A percentile compares a stretch with the other conserved stretches of the same genome.
These are phyloP conservation scores for Agrochola circellaris DNA, from an alignment of 2,888 invertebrate species.

Conservation along the genomic window DNA sequence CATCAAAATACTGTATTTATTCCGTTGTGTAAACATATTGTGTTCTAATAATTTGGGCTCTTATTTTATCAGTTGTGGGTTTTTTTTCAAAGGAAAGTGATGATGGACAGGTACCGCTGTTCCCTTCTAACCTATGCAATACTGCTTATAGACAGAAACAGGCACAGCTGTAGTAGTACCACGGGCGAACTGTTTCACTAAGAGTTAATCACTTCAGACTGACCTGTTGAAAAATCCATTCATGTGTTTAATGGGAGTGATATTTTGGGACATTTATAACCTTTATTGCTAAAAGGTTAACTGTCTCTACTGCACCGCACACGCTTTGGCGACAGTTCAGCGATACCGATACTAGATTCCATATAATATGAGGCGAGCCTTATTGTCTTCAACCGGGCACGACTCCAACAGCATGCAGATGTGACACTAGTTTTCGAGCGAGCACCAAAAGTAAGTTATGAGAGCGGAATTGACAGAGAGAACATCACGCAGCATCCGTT, in stretches of 20 bases:
- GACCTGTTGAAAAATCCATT: not conserved
- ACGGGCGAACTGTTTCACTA: not conserved
- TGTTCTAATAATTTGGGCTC: constrained; percentile 16
- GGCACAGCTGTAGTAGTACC: too few relatives aligned
- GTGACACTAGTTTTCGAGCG: constrained; percentile 1
- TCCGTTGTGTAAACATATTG: not conserved
- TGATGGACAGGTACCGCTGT: not conserved
- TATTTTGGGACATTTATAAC: constrained; percentile 22
- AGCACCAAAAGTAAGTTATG: constrained; percentile 24
- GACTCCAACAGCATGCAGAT: not conserved
- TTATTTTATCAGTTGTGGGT: not conserved
- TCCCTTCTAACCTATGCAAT: not conserved
- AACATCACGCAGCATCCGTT: not conserved
- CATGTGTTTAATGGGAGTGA: not conserved
- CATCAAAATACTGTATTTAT: constrained; percentile 30
- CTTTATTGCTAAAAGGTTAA: constrained; percentile 20
- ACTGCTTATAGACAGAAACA: not conserved
- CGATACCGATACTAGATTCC: not conserved
- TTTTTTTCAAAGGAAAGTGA: not conserved
- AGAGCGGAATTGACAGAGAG: not conserved
- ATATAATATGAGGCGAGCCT: not conserved
- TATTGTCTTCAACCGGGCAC: constrained; percentile 20
- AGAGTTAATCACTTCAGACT: not conserved
- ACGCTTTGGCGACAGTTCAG: not conserved
- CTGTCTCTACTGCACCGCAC: not conserved